Conservation (phyloP, 2,797 vertebrate genomes). For the Esox masquinongy region DNA sequence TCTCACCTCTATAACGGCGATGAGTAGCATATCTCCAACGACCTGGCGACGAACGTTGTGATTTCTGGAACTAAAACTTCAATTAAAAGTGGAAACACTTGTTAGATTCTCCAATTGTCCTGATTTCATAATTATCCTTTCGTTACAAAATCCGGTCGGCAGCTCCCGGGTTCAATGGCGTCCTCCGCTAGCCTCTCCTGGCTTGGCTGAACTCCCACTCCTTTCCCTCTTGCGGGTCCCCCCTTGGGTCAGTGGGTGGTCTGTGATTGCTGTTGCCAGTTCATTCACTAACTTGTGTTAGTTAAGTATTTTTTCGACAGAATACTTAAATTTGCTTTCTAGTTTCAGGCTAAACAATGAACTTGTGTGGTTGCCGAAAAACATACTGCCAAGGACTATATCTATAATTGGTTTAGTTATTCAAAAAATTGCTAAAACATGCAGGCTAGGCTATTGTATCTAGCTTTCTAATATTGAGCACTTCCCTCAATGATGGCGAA, state of each 20-base stretch:
- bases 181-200: conserved; percentile 39
- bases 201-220: conserved; percentile 39
- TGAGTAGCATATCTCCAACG: conserved; percentile 35
- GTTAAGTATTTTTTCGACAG: background rate
- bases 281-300: background rate
- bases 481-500: too few species aligned
- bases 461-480: too few species aligned
- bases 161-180: conserved; percentile 70
- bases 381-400: too few species aligned
- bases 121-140: conserved; percentile 24
- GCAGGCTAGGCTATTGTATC: too few species aligned
- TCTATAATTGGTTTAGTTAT: too few species aligned
- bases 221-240: conserved; percentile 21
- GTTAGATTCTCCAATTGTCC: background rate
- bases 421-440: too few species aligned
- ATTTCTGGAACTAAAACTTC: background rate
- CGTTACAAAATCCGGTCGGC: conserved; percentile 33
- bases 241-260: conserved; percentile 46
- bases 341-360: background rate
- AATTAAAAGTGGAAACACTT: background rate
- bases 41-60: conserved; percentile 12
- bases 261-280: background rate
- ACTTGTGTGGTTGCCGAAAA: too few species aligned
- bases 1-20: conserved; percentile 57
- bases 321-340: background rate